Evolutionary conservation across 2,797 vertebrate genomes (phyloP), one percentile per base, ranked within the genome.

Genomic region (Tragelaphus eurycerus): DNA sequence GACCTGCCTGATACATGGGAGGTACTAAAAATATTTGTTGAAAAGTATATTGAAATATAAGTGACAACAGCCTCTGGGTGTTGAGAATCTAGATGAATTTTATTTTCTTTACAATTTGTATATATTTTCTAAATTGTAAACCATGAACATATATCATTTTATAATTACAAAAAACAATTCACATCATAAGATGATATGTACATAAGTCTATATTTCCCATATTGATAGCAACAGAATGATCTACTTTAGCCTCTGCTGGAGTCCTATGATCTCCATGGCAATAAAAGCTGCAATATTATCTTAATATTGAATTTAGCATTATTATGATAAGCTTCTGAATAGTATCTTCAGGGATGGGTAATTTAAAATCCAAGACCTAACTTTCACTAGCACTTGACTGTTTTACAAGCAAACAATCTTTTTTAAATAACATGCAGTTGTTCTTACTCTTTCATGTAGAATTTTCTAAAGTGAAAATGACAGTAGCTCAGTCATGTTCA

Each of bases 241-340:
- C 82, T 96, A 38, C 38, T 92, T 97, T 95, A 97, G 46, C 25
- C 59, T 55, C 89, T 91, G 38, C 64, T 96, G 57, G 93, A 92
- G 90, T 95, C 67, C 31, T 93, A 96, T 96, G 52, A 98, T 98
- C 98, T 97, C 97, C 97, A 98, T 97, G 96, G 97, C 95, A 98
- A 98, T 93, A 71, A 76, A 94, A 96, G 83, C 38, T 91, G 71
- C 89, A 89, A 79, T 52, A 97, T 96, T 87, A 86, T 96, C 96
- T 98, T 97, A 96, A 97, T 98, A 98, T 97, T 96, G 64, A 96
- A 97, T 97, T 98, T 96, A 96, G 90, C 34, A 57, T 95, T 96
- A 98, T 97, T 98, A 97, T 84, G n/a, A 94, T 92, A 97, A 97
- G 96, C 91, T 96, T 86, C 64, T 96, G 57, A 92, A 97, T 76